Evolutionary conservation across 2,113 vertebrate species (phyloP), one percentile per base, ranked within the genome.

Genomic region (Tichodroma muraria): DNA sequence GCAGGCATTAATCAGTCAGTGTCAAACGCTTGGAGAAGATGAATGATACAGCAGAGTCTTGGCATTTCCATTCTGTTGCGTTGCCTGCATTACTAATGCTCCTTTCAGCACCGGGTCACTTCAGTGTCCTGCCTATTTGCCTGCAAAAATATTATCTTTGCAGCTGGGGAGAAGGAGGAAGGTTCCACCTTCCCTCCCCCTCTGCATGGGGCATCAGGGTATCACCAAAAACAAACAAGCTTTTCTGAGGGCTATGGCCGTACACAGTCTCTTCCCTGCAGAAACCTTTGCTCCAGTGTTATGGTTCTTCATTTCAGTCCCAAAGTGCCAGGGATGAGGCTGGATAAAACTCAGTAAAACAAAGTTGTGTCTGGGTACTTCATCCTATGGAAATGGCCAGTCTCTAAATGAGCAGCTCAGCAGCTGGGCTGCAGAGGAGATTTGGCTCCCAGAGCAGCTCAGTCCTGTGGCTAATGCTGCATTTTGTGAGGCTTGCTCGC

Each of bases 81-180:
- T 92, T 91, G 94, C 77, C 93, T 89, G 90, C 83, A 49, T 93
- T 80, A 61, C 85, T 93, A 88, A 90, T 93, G 83, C 85, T 86
- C 88, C 73, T 85, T 81, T 88, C 9, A 2, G 88, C 88, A 89
- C 73, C 0, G 66, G 83, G 85, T 95, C 93, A 93, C 81, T 88
- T 90, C 78, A 59, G 54, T n/a, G 68, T 96, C 95, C 90, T 91
- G 85, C 63, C 53, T 88, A 1, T 91, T 78, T 79, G 89, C 91
- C 88, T 96, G 88, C 57, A 94, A 95, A 94, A 97, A 96, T 96
- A 96, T 93, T 96, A 91, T 96, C 79, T 85, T 96, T 96, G 83
- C 72, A 85, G 79, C 59, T 75, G 53, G 45, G 84, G 47, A 94
- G 71, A 44, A 73, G 49, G 61, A 76, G 25, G 52, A 93, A 64